Base-by-base conservation (phyloP, 2,888 invertebrate genomes). In the Melikaiella ostensackeni region DNA sequence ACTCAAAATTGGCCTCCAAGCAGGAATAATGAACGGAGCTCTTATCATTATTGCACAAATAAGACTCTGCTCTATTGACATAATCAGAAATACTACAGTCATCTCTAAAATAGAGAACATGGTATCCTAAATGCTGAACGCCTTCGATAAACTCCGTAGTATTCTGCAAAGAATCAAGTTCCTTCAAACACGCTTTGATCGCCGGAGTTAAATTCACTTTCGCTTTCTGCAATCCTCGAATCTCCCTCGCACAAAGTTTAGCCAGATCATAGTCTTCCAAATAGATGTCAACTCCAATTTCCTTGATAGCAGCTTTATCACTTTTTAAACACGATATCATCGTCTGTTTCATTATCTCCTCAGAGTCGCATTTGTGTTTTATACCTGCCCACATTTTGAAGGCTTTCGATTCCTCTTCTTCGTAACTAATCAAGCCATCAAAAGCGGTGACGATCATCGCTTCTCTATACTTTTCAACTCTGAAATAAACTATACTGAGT, bases 301-400 rank as follows among this genome's bases (percentile, higher is more conserved):
- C 82, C 50, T 84, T 73, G 5, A 87, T 82, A 5, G 78, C 75
- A 8, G 79, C 64, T 30, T 70, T 61, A 35, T 89, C 86, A 0
- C 38, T 74, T 74, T 80, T 84, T n/a, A 91, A 82, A 75, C 87
- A 90, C 13, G 80, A 70, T 50, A 87, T 24, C 63, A 89, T 81
- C 19, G 87, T 85, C 0, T 84, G 21, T 19, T 80, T 79, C 55
- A 79, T 35, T 38, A 86, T 75, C 42, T 86, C 78, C n/a, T 82
- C 77, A 0, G 78, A 75, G 42, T 78, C 75, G 7, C 75, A 76
- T 74, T 88, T 86, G 4, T 86, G 77, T 57, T 90, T 90, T n/a
- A 90, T 86, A 33, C 75, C 83, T 1, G 85, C 75, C 91, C 91
- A 91, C 78, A 86, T 84, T 1, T 84, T 83, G 76, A 86, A 89